These are phyloP conservation scores for Griposia aprilina DNA, from an alignment of 2,888 invertebrate genomes.

Conservation along the genomic window DNA sequence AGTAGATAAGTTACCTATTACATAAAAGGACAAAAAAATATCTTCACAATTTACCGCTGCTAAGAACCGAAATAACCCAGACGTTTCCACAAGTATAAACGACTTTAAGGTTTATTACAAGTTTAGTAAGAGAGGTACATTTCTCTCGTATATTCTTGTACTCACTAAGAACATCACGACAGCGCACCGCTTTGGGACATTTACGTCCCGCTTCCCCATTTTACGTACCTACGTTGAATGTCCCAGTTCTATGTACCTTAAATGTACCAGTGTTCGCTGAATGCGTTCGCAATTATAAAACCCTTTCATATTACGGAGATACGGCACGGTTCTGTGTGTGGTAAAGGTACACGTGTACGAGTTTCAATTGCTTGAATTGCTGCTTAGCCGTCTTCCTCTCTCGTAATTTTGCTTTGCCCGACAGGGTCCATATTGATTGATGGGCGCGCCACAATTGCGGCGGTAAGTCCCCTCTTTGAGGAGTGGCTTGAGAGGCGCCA, in stretches of 20 bases:
- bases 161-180: conserved; percentile 39
- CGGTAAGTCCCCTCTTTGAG: too few species aligned
- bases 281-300: conserved; percentile 59
- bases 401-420: too few species aligned
- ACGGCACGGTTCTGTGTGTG: conserved; percentile 10
- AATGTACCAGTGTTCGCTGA: conserved; percentile 44
- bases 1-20: conserved; percentile 3
- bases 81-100: conserved; percentile 6
- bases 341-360: not conserved
- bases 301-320: conserved; percentile 42
- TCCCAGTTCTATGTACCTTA: conserved; percentile 31
- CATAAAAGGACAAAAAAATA: not conserved
- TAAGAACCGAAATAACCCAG: not conserved
- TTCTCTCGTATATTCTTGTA: conserved; percentile 34
- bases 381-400: too few species aligned
- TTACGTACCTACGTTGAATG: conserved; percentile 47
- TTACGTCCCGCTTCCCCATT: conserved; percentile 36
- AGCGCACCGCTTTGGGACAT: conserved; percentile 40
- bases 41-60: not conserved
- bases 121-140: conserved; percentile 17
- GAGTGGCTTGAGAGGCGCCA: too few species aligned
- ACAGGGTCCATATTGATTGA: too few species aligned
- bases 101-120: conserved; percentile 7
- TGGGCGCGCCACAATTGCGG: too few species aligned
- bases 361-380: too few species aligned